Percentiles rank a stretch among this genome's conserved stretches.
Conservation (phyloP, 2,113 vertebrate genomes). For the Calonectris borealis region DNA sequence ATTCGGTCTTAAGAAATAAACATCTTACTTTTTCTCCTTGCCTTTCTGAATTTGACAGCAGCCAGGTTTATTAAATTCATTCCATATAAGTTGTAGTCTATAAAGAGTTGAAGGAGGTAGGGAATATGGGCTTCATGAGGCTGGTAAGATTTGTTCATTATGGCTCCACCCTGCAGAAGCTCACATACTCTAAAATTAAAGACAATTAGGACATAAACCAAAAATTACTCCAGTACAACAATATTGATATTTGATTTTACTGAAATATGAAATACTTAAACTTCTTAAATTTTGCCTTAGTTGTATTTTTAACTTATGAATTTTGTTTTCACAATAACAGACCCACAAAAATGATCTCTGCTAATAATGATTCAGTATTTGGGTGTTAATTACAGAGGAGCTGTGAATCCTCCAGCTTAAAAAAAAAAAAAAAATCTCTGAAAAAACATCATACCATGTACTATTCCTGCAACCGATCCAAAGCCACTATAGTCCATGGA, state of each 20-base stretch:
- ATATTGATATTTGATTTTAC: not conserved
- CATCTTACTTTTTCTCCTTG: slow-evolving; percentile 81
- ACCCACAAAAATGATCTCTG: not conserved
- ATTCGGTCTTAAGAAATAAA: slow-evolving; percentile 49
- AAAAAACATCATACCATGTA: not conserved
- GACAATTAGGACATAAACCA: not conserved
- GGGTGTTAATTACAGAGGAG: not conserved
- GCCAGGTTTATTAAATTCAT: slow-evolving; percentile 96
- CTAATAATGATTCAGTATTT: not conserved
- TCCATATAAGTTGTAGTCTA: slow-evolving; percentile 98
- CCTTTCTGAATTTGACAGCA: slow-evolving; percentile 92
- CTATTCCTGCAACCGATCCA: not conserved
- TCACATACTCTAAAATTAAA: slow-evolving; percentile 88
- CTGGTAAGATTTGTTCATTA: slow-evolving; percentile 98
- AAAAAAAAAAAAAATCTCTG: not conserved
- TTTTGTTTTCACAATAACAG: not conserved
- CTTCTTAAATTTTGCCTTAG: not conserved
- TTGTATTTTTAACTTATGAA: not conserved
- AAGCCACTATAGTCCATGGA: not conserved
- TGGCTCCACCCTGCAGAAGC: slow-evolving; percentile 94
- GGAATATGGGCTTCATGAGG: slow-evolving; percentile 97
- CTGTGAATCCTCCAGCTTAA: not conserved
- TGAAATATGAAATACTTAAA: not conserved
- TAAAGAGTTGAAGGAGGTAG: slow-evolving; percentile 98
- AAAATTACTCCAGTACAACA: not conserved